These are phyloP conservation scores for Cactoblastis cactorum DNA, from an alignment of 2,888 invertebrate species.

Conservation along the genomic window DNA sequence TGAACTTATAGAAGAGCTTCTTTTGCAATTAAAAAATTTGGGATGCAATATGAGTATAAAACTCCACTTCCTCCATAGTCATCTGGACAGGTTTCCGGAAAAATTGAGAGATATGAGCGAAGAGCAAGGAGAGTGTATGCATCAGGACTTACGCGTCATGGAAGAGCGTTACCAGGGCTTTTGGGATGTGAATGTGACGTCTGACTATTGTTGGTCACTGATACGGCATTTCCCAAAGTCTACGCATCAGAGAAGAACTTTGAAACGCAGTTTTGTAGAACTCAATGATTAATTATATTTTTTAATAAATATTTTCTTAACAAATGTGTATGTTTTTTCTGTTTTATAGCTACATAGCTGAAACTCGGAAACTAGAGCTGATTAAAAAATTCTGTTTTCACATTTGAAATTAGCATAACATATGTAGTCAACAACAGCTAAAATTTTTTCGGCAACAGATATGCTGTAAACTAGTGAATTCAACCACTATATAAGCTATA, in stretches of 20 bases:
- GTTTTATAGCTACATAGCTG: slow-evolving; percentile 11
- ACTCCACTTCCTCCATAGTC: slow-evolving; percentile 12
- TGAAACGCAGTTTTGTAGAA: too few relatives aligned
- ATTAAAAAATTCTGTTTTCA: slow-evolving; percentile 1
- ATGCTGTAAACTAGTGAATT: not conserved
- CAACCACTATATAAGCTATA: too few relatives aligned
- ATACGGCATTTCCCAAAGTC: slow-evolving; percentile 13
- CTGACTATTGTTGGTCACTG: slow-evolving; percentile 15
- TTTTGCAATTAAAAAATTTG: not conserved
- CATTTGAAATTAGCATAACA: not conserved
- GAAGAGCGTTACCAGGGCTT: slow-evolving; percentile 38
- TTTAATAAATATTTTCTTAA: slow-evolving; percentile 8
- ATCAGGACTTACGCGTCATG: slow-evolving; percentile 38
- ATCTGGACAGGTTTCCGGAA: slow-evolving; percentile 18
- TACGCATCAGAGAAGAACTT: too few relatives aligned
- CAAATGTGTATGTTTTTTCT: slow-evolving; percentile 7
- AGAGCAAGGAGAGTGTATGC: slow-evolving; percentile 41
- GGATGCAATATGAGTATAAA: slow-evolving; percentile 9
- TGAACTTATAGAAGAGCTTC: not conserved
- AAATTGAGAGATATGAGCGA: slow-evolving; percentile 32
- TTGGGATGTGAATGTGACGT: slow-evolving; percentile 23
- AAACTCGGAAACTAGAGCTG: slow-evolving; percentile 5
- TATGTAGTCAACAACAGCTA: slow-evolving; percentile 5
- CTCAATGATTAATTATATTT: slow-evolving; percentile 9
- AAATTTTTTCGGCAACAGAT: slow-evolving; percentile 3